Percentiles rank a stretch among this genome's conserved stretches.
These are phyloP conservation scores for Ceryle rudis DNA, from an alignment of 2,797 vertebrate species.

Conservation along the genomic window DNA sequence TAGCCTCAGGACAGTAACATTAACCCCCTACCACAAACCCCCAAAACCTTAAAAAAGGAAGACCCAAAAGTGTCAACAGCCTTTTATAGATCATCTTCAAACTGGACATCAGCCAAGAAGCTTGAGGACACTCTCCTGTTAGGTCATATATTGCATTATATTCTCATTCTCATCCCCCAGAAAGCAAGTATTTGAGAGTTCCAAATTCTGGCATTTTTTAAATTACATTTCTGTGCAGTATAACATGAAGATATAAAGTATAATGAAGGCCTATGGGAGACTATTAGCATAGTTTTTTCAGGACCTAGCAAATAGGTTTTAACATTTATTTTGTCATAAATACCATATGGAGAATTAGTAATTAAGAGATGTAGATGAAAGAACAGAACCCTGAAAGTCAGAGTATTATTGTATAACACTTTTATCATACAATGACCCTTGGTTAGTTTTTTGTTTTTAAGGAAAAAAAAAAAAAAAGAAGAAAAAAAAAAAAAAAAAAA, in stretches of 20 bases:
- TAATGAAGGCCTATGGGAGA: constrained; percentile 63
- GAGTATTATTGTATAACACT: neutral
- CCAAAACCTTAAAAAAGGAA: neutral
- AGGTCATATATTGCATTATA: neutral
- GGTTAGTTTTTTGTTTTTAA: neutral
- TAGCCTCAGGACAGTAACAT: neutral
- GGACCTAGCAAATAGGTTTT: neutral
- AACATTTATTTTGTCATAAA: constrained; percentile 53
- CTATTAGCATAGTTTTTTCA: constrained; percentile 19
- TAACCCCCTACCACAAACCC: neutral
- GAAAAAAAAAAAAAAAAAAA: neutral
- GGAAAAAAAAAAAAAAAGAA: neutral
- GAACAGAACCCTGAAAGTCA: neutral
- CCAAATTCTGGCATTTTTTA: constrained; percentile 17
- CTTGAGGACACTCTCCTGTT: neutral
- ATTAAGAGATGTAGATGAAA: neutral
- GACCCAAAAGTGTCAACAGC: neutral
- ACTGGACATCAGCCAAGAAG: neutral
- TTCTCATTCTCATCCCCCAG: neutral
- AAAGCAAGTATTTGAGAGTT: neutral
- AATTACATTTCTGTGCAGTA: neutral
- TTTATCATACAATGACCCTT: neutral
- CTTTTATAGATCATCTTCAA: constrained; percentile 18
- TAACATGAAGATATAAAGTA: constrained; percentile 12
- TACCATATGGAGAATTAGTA: neutral